These are phyloP conservation scores for Silurus meridionalis DNA, from an alignment of 2,113 vertebrate genomes.

Conservation along the genomic window DNA sequence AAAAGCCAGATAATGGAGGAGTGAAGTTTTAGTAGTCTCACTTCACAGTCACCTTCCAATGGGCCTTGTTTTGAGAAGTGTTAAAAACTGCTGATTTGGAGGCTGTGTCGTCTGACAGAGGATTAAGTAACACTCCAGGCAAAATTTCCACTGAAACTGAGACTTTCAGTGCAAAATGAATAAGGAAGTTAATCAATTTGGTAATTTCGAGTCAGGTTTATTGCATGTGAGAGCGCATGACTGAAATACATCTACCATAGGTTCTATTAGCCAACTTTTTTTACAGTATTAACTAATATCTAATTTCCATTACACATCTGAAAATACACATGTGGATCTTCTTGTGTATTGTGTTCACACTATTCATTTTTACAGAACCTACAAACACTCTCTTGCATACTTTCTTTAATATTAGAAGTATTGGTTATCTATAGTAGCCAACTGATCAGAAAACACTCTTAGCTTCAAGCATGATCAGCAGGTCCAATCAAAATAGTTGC, in stretches of 20 bases:
- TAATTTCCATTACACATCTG: constrained; percentile 1
- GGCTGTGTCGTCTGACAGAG: constrained; percentile 39
- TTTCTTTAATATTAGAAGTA: neutral
- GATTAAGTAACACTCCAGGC: constrained; percentile 44
- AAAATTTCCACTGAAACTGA: constrained; percentile 49
- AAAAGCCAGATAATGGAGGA: constrained; percentile 1
- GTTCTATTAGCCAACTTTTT: neutral
- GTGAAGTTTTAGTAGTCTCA: constrained; percentile 11
- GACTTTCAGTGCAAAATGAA: constrained; percentile 45
- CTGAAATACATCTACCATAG: neutral
- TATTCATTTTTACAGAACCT: neutral
- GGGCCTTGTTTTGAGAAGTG: constrained; percentile 46
- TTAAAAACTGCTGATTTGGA: constrained; percentile 51
- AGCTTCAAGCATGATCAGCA: neutral
- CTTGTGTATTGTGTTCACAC: neutral
- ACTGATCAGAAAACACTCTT: neutral
- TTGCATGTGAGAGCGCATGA: constrained; percentile 23
- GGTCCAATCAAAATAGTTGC: neutral
- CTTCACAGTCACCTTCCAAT: constrained; percentile 26
- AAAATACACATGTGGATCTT: neutral
- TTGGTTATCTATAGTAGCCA: neutral
- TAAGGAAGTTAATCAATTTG: constrained; percentile 54
- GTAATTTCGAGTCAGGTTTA: constrained; percentile 48
- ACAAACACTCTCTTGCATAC: neutral
- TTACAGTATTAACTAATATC: neutral